phyloP scores from a whole-genome alignment of 1,140 invertebrate genomes.

The Drosophila triauraria region DNA sequence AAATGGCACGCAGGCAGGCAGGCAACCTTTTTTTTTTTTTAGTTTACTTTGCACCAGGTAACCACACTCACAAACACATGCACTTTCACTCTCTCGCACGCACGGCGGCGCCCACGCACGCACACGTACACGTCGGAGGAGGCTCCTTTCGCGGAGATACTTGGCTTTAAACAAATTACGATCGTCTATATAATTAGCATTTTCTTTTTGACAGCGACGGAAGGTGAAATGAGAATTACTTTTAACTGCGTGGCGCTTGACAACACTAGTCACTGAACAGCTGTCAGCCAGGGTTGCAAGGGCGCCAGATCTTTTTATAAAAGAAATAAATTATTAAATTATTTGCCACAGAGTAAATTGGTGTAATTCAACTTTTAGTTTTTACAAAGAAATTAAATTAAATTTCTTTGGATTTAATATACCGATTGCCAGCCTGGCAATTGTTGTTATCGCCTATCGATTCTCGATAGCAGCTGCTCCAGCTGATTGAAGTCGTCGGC shows the following conservation, averaged over 20 bases:
- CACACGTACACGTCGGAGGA: conserved; percentile 7
- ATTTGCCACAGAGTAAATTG: neutral
- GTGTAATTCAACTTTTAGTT: too few species aligned
- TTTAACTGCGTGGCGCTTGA: conserved; percentile 32
- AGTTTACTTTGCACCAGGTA: conserved; percentile 12
- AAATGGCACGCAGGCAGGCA: conserved; percentile 69
- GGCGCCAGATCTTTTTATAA: neutral
- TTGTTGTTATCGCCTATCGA: neutral
- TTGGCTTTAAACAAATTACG: conserved; percentile 11
- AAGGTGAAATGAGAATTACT: conserved; percentile 44
- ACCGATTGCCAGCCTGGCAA: neutral
- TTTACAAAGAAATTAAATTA: too few species aligned
- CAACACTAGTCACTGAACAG: conserved; percentile 37
- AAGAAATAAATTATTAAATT: neutral
- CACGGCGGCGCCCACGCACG: neutral
- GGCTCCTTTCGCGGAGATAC: conserved; percentile 17
- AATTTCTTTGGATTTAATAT: neutral
- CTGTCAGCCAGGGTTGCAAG: conserved; percentile 16
- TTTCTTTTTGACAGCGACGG: conserved; percentile 25
- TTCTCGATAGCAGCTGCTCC: conserved; percentile 12
- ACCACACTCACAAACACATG: conserved; percentile 20
- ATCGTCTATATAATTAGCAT: neutral
- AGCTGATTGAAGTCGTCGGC: conserved; percentile 5
- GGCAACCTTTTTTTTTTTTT: conserved; percentile 11
- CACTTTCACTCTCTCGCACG: conserved; percentile 10